Evolutionary conservation across 2,113 vertebrate genomes (phyloP).

Genomic region (Neogobius melanostomus): DNA sequence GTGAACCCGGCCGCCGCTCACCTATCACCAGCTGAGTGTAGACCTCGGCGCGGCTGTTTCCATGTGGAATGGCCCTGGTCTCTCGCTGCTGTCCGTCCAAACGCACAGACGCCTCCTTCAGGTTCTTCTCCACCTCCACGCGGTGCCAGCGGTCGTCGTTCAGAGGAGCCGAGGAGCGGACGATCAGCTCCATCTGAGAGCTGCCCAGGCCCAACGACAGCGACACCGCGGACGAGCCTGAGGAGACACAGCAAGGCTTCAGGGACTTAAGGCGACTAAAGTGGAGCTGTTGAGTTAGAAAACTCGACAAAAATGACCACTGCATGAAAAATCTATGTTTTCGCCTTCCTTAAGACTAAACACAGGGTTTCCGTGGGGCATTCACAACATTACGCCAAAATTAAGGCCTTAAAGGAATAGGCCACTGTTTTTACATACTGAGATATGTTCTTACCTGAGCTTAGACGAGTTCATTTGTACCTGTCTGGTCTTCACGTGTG

Average conservation of each 20-base stretch:
- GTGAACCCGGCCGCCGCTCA: constrained; percentile 57
- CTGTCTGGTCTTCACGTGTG: too few relatives aligned
- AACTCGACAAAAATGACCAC: too few relatives aligned
- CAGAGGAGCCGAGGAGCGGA: constrained; percentile 79
- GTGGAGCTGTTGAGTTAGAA: too few relatives aligned
- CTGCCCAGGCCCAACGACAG: constrained; percentile 92
- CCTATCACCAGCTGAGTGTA: constrained; percentile 93
- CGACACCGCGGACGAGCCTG: constrained; percentile 83
- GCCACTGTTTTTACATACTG: too few relatives aligned
- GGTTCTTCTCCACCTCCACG: constrained; percentile 87
- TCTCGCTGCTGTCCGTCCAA: constrained; percentile 84
- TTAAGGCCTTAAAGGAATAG: too few relatives aligned
- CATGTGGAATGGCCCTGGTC: constrained; percentile 78
- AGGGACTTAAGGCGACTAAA: too few relatives aligned
- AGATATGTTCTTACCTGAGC: too few relatives aligned
- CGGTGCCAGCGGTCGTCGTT: constrained; percentile 94
- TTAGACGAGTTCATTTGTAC: too few relatives aligned
- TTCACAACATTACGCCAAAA: too few relatives aligned
- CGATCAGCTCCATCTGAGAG: constrained; percentile 84
- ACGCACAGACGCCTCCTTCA: constrained; percentile 88
- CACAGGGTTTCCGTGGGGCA: too few relatives aligned
- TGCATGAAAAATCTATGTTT: too few relatives aligned
- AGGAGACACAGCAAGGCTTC: neutral
- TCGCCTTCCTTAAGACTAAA: too few relatives aligned
- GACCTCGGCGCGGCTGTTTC: constrained; percentile 85